These are phyloP conservation scores for Zaprionus obscuricornis DNA, from an alignment of 2,888 invertebrate species.

Conservation along the genomic window DNA sequence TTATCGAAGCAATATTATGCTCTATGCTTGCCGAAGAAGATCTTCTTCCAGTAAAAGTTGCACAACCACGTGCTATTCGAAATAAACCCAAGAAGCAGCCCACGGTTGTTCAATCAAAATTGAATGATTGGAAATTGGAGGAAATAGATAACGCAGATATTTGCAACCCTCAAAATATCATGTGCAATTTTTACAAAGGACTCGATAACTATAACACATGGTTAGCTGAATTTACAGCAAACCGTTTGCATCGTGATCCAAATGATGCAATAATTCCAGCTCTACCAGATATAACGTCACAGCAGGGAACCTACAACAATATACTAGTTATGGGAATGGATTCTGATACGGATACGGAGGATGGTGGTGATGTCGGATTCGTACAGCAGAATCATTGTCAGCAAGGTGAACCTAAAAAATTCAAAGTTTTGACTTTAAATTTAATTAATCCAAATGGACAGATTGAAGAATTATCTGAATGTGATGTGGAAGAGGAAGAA, in stretches of 20 bases:
- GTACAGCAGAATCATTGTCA: too few species aligned
- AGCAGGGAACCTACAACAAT: not conserved
- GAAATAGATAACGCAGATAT: not conserved
- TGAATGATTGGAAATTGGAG: too few species aligned
- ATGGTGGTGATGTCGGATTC: slow-evolving; percentile 2
- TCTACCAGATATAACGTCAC: slow-evolving; percentile 11
- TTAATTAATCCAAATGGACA: too few species aligned
- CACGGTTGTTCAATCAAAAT: not conserved
- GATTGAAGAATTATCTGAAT: too few species aligned
- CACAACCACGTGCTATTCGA: not conserved
- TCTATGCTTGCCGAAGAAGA: slow-evolving; percentile 53
- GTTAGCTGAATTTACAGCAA: slow-evolving; percentile 10
- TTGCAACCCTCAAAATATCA: not conserved
- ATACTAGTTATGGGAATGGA: not conserved
- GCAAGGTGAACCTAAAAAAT: too few species aligned
- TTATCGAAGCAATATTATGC: slow-evolving; percentile 47
- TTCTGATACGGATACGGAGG: slow-evolving; percentile 16
- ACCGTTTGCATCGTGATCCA: not conserved
- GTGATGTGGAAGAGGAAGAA: not conserved
- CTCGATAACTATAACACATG: slow-evolving; percentile 35
- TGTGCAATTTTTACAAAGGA: slow-evolving; percentile 34
- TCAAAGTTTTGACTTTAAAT: too few species aligned
- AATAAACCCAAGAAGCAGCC: not conserved
- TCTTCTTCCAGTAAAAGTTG: not conserved
- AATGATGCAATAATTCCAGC: not conserved